These are phyloP conservation scores for Mesitornis unicolor DNA, from an alignment of 2,113 vertebrate species.

Conservation along the genomic window DNA sequence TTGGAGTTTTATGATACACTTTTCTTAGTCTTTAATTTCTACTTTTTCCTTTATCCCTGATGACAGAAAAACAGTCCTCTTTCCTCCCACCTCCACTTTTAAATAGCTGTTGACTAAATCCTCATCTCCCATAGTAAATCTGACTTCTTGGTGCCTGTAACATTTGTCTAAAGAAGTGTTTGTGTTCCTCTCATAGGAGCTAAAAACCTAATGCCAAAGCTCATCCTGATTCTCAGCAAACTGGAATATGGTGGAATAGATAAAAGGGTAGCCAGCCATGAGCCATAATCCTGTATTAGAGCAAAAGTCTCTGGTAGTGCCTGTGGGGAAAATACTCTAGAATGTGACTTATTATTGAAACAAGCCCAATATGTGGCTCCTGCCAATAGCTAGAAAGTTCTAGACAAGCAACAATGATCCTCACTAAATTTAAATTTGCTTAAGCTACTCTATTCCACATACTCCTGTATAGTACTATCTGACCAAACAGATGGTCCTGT, in stretches of 20 bases:
- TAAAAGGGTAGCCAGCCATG: background rate
- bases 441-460: background rate
- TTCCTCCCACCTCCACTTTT: background rate
- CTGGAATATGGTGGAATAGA: background rate
- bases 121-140: constrained; percentile 16
- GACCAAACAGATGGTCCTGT: background rate
- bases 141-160: background rate
- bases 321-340: background rate
- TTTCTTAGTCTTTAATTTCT: background rate
- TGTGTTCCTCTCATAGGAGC: background rate
- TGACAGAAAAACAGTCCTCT: background rate
- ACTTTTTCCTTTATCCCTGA: background rate
- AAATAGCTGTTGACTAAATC: constrained; percentile 22
- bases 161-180: constrained; percentile 21
- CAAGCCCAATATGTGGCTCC: background rate
- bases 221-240: background rate
- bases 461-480: background rate
- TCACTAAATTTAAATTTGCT: background rate
- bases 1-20: background rate
- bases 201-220: background rate
- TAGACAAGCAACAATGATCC: background rate
- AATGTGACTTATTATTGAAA: background rate
- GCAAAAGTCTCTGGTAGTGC: background rate
- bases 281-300: background rate
- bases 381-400: background rate